A percentile compares a stretch with the other conserved stretches of the same genome.
Evolutionary conservation across 2,888 invertebrate genomes (phyloP).

Genomic region (Pterostichus madidus): DNA sequence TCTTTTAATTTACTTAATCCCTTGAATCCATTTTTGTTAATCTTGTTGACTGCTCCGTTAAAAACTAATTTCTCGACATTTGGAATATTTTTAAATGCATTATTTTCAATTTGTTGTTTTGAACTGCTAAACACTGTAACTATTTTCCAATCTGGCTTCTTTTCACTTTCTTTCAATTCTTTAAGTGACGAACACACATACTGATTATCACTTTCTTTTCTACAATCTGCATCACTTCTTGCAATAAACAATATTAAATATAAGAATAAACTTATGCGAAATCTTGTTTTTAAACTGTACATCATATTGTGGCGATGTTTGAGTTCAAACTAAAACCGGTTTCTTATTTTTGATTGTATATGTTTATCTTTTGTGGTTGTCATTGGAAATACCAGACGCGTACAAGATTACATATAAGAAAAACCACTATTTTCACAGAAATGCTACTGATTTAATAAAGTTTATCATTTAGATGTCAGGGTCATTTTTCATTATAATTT

Average conservation of each 20-base stretch:
- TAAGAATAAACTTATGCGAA: background rate
- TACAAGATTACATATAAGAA: background rate
- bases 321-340: slow-evolving; percentile 12
- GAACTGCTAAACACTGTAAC: background rate
- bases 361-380: background rate
- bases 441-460: background rate
- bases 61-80: background rate
- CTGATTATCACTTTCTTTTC: background rate
- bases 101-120: background rate
- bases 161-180: slow-evolving; percentile 3
- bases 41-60: slow-evolving; percentile 2
- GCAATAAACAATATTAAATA: background rate
- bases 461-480: too few species aligned
- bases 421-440: background rate
- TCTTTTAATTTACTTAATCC: background rate
- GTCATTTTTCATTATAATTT: too few species aligned
- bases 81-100: slow-evolving; percentile 4
- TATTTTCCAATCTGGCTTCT: slow-evolving; percentile 10
- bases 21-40: slow-evolving; percentile 13
- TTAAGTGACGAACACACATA: background rate
- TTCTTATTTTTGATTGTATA: background rate
- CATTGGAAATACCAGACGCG: background rate
- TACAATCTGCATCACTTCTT: slow-evolving; percentile 19
- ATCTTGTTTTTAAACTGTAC: background rate
- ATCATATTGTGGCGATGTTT: background rate